phyloP scores from a whole-genome alignment of 2,113 vertebrate species.

The Oostethus manadensis region DNA sequence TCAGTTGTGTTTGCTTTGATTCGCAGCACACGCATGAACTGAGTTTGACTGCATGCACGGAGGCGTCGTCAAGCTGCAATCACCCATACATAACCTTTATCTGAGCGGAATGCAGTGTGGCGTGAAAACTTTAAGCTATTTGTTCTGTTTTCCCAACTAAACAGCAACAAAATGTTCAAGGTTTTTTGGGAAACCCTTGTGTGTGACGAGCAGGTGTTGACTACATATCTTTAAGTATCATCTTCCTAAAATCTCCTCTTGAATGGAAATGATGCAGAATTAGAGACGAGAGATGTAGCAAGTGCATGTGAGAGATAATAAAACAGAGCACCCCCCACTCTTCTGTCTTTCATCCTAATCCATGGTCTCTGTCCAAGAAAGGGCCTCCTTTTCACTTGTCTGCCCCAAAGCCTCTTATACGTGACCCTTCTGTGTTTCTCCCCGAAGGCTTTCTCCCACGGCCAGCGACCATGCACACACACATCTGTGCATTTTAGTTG shows the following conservation, averaged over 20 bases:
- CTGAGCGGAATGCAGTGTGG: conserved; percentile 17
- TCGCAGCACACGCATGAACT: conserved; percentile 27
- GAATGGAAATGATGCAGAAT: conserved; percentile 43
- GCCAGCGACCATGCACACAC: conserved; percentile 31
- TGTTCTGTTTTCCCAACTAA: conserved; percentile 7
- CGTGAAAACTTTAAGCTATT: conserved; percentile 17
- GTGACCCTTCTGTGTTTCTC: conserved; percentile 57
- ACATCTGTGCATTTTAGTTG: conserved; percentile 30
- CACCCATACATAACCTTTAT: conserved; percentile 19
- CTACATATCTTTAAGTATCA: conserved; percentile 15
- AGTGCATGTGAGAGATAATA: conserved; percentile 52
- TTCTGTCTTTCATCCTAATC: conserved; percentile 65
- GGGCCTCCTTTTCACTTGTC: conserved; percentile 70
- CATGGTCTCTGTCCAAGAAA: conserved; percentile 65
- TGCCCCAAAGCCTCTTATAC: conserved; percentile 70
- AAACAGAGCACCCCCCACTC: conserved; percentile 58
- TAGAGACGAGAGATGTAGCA: conserved; percentile 39
- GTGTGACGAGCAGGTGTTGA: conserved; percentile 37
- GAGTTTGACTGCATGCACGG: conserved; percentile 16
- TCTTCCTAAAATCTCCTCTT: conserved; percentile 22
- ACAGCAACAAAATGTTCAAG: background rate
- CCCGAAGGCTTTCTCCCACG: conserved; percentile 58
- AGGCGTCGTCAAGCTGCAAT: conserved; percentile 30
- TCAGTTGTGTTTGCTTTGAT: conserved; percentile 43
- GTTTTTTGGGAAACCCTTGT: conserved; percentile 9